Percentiles rank a stretch among this genome's conserved stretches.
Conservation (phyloP, 2,797 vertebrate species). For the Galago senegalensis region DNA sequence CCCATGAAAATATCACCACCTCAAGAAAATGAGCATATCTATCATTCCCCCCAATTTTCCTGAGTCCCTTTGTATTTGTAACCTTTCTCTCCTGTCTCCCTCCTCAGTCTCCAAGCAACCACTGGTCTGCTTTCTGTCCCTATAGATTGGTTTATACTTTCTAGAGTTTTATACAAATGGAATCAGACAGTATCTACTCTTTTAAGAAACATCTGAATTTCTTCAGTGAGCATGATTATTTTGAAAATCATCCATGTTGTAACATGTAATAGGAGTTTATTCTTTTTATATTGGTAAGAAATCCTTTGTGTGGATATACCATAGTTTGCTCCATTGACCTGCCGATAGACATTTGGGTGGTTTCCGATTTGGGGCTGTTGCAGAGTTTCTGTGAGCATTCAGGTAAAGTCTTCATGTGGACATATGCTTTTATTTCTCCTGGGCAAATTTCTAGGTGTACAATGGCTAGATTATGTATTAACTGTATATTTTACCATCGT, state of each 20-base stretch:
- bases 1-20: not conserved
- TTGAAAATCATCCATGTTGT: not conserved
- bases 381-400: not conserved
- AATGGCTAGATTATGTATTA: not conserved
- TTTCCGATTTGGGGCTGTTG: not conserved
- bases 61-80: not conserved
- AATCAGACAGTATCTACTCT: not conserved
- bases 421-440: not conserved
- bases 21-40: not conserved
- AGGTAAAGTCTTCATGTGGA: not conserved
- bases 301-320: not conserved
- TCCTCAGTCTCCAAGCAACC: not conserved
- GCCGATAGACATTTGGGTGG: not conserved
- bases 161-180: slow-evolving; percentile 18
- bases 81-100: too few species aligned
- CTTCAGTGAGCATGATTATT: not conserved
- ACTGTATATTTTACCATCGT: not conserved
- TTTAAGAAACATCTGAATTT: not conserved
- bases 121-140: not conserved
- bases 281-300: not conserved
- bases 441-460: not conserved
- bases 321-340: not conserved
- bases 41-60: not conserved
- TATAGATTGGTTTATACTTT: slow-evolving; percentile 34
- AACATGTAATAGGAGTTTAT: not conserved